A percentile compares a stretch with the other conserved stretches of the same genome.
Conservation (phyloP, 2,797 vertebrate genomes). For the Merluccius polli region DNA sequence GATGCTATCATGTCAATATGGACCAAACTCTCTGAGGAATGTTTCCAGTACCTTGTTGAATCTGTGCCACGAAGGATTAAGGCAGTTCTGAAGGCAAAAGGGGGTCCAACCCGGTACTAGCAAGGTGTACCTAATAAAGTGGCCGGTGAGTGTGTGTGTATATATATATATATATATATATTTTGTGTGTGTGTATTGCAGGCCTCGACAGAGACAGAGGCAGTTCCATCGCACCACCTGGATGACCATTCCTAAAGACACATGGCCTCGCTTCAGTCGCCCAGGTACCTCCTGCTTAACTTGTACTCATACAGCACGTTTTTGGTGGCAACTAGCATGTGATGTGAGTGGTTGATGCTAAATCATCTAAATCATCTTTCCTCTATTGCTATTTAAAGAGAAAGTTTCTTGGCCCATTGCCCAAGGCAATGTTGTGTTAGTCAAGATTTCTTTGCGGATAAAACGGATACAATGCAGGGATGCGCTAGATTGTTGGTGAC, state of each 20-base stretch:
- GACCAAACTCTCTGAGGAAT: too few relatives aligned
- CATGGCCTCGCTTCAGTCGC: slow-evolving; percentile 92
- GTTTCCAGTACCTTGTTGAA: too few relatives aligned
- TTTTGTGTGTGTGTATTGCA: slow-evolving; percentile 39
- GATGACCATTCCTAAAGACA: slow-evolving; percentile 86
- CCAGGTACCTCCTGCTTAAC: slow-evolving; percentile 72
- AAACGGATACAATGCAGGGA: neutral
- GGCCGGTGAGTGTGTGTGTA: too few relatives aligned
- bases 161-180: too few relatives aligned
- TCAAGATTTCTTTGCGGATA: neutral
- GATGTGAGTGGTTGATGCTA: neutral
- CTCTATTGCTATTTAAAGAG: neutral
- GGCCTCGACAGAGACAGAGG: slow-evolving; percentile 86
- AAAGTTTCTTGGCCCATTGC: neutral
- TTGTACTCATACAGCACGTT: neutral
- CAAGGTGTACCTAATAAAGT: too few relatives aligned
- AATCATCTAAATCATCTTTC: neutral
- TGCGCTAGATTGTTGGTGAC: too few relatives aligned
- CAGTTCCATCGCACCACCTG: slow-evolving; percentile 85
- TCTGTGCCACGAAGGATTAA: too few relatives aligned
- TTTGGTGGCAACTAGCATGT: neutral
- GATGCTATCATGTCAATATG: too few relatives aligned
- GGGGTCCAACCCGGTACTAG: too few relatives aligned
- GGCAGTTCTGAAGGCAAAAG: too few relatives aligned
- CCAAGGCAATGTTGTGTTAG: neutral